Percentiles rank a stretch among this genome's conserved stretches.
phyloP scores from a whole-genome alignment of 2,888 invertebrate species.

The Ellobium chinense region DNA sequence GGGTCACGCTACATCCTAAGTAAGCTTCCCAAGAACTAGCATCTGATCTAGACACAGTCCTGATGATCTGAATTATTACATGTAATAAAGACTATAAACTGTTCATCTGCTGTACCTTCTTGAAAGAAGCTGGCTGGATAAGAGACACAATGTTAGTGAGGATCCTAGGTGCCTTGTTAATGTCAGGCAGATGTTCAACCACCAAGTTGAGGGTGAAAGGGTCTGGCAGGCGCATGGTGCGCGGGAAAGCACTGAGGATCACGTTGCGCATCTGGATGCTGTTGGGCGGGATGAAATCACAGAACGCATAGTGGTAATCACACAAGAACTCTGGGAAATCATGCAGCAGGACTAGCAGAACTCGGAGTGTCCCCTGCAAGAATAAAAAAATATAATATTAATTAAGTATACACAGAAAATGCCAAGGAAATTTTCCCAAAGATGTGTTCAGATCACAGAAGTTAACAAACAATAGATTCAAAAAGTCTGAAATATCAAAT shows the following conservation, averaged over 20 bases:
- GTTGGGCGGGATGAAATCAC: conserved; percentile 99
- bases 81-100: no score
- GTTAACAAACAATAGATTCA: no score
- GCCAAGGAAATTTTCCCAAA: no score
- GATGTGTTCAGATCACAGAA: no score
- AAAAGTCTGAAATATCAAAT: no score
- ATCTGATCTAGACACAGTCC: no score
- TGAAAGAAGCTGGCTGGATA: conserved; percentile 92
- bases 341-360: conserved; percentile 95
- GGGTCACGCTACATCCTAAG: no score
- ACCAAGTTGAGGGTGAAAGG: conserved; percentile 99
- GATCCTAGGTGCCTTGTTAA: conserved; percentile 85
- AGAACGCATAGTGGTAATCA: conserved; percentile 99
- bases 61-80: no score
- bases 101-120: conserved; percentile 85
- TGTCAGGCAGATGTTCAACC: conserved; percentile 74
- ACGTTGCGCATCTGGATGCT: conserved; percentile 99
- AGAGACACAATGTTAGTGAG: conserved; percentile 91
- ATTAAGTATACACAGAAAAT: no score
- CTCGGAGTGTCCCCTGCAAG: conserved; percentile 87
- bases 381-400: no score
- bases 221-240: conserved; percentile 98
- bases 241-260: conserved; percentile 97
- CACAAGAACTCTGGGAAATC: conserved; percentile 99
- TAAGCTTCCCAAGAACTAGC: no score